Percentiles rank a stretch among this genome's conserved stretches.
Conservation (phyloP, 2,113 vertebrate species). For the Clarias gariepinus region DNA sequence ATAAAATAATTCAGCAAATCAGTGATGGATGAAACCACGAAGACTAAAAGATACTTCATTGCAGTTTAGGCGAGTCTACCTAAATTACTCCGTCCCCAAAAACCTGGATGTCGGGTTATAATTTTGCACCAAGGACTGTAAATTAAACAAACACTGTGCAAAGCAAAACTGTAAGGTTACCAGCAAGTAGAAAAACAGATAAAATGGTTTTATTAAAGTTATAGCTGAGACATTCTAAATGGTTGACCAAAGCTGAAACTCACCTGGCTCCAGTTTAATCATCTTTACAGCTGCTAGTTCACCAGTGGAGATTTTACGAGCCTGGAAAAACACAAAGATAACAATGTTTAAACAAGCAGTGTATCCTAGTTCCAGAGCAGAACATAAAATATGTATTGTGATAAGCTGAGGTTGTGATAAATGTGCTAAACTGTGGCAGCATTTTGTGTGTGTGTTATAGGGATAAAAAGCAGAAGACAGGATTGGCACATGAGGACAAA, state of each 20-base stretch:
- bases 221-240: neutral
- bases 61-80: neutral
- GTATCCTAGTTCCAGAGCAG: constrained; percentile 18
- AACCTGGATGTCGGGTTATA: neutral
- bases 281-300: constrained; percentile 97
- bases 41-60: neutral
- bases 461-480: no score
- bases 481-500: no score
- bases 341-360: constrained; percentile 1
- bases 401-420: neutral
- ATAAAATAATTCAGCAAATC: neutral
- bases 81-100: neutral
- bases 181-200: neutral
- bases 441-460: constrained; percentile 5
- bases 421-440: neutral
- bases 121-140: neutral
- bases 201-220: constrained; percentile 1
- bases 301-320: constrained; percentile 91
- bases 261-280: constrained; percentile 98
- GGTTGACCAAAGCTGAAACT: constrained; percentile 59
- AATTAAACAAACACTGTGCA: neutral
- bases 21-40: neutral
- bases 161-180: neutral
- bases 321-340: constrained; percentile 77
- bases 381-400: constrained; percentile 27